phyloP scores from a whole-genome alignment of 2,888 invertebrate species.

The Dynastes tityus region DNA sequence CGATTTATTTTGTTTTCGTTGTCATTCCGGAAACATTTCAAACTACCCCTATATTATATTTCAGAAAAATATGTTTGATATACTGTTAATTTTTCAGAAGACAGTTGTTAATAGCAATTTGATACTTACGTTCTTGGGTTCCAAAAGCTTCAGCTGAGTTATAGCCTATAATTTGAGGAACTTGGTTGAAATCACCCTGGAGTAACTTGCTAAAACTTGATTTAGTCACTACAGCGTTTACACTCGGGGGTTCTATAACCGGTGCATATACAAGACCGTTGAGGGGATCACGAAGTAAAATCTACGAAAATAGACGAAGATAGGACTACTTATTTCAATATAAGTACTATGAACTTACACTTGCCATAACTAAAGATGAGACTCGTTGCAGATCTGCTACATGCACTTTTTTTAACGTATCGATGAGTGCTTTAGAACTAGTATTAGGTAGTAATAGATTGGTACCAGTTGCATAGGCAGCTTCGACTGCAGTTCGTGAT shows the following conservation, averaged over 20 bases:
- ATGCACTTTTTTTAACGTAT: slow-evolving; percentile 55
- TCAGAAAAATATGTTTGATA: too few relatives aligned
- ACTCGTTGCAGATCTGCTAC: slow-evolving; percentile 12
- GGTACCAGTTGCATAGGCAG: slow-evolving; percentile 55
- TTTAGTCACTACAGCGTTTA: slow-evolving; percentile 60
- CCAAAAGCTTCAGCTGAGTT: slow-evolving; percentile 55
- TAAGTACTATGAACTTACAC: not conserved
- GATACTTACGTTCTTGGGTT: slow-evolving; percentile 49
- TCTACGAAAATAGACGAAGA: too few relatives aligned
- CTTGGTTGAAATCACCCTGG: slow-evolving; percentile 52
- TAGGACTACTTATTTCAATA: too few relatives aligned
- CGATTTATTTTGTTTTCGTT: too few relatives aligned
- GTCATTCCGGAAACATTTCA: too few relatives aligned
- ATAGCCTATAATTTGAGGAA: slow-evolving; percentile 57
- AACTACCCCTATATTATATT: too few relatives aligned
- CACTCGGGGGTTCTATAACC: slow-evolving; percentile 61
- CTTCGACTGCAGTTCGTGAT: slow-evolving; percentile 53
- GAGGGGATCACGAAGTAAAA: slow-evolving; percentile 37
- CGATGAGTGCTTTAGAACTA: slow-evolving; percentile 47
- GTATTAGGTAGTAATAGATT: not conserved
- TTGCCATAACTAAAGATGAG: slow-evolving; percentile 2
- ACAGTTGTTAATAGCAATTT: too few relatives aligned
- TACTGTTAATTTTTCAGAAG: too few relatives aligned
- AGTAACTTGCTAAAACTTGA: slow-evolving; percentile 56
- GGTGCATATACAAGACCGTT: slow-evolving; percentile 63